These are phyloP conservation scores for Harpegnathos saltator DNA, from an alignment of 1,140 invertebrate genomes.

Conservation along the genomic window DNA sequence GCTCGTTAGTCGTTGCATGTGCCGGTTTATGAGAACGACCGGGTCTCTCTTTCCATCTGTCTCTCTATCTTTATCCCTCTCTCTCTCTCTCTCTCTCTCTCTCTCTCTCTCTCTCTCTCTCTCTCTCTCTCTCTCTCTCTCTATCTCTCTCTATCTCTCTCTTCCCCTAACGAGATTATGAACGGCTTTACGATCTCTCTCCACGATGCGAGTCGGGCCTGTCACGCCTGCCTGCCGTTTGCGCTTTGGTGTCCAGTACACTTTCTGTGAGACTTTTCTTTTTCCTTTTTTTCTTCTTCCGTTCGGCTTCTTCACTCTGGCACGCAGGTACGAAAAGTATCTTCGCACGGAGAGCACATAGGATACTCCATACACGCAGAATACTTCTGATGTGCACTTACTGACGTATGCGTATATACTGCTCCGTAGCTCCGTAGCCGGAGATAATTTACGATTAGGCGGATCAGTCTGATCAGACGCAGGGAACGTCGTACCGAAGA, in stretches of 20 bases:
- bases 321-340: conserved; percentile 38
- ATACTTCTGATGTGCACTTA: conserved; percentile 31
- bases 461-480: conserved; percentile 31
- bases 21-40: conserved; percentile 48
- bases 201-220: not conserved
- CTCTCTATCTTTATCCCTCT: too few species aligned
- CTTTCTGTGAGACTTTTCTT: not conserved
- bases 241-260: conserved; percentile 19
- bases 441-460: conserved; percentile 47
- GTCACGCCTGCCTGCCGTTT: conserved; percentile 40
- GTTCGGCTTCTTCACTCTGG: conserved; percentile 2
- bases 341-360: conserved; percentile 37
- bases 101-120: not conserved
- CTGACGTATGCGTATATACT: not conserved
- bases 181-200: conserved; percentile 32
- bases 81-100: not conserved
- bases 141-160: too few species aligned
- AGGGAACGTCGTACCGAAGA: conserved; percentile 27
- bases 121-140: not conserved
- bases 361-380: conserved; percentile 28
- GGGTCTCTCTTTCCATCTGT: not conserved
- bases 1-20: conserved; percentile 52
- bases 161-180: conserved; percentile 41
- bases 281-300: not conserved
- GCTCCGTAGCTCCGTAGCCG: conserved; percentile 22